A percentile compares a stretch with the other conserved stretches of the same genome.
These are phyloP conservation scores for Tinea pellionella DNA, from an alignment of 2,888 invertebrate genomes.

Conservation along the genomic window DNA sequence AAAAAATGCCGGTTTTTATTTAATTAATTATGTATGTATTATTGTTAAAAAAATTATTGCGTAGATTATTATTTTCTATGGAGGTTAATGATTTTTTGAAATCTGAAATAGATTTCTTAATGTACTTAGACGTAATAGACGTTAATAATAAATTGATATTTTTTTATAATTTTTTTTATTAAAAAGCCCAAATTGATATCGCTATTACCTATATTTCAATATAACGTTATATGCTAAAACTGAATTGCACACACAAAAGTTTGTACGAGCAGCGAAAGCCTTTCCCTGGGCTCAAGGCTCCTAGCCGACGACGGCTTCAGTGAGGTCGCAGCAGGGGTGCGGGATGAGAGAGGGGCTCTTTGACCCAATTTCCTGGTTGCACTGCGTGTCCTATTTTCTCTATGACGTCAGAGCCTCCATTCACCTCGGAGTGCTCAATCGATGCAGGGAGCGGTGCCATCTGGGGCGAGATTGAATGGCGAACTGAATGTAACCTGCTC, in stretches of 20 bases:
- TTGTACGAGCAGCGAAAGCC: not conserved
- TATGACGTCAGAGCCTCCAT: slow-evolving; percentile 59
- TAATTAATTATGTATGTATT: not conserved
- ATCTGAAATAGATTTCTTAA: no score
- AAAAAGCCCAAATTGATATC: not conserved
- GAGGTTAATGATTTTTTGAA: no score
- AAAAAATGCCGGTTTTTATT: not conserved
- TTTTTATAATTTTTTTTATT: not conserved
- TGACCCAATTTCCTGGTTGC: slow-evolving; percentile 51
- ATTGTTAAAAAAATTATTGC: no score
- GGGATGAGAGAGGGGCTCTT: slow-evolving; percentile 29
- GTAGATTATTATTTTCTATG: no score
- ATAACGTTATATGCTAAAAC: not conserved
- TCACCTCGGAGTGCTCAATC: slow-evolving; percentile 57
- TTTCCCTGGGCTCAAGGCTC: not conserved
- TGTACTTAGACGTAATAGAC: no score
- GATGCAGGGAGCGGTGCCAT: slow-evolving; percentile 44
- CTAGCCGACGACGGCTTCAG: not conserved
- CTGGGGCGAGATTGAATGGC: slow-evolving; percentile 60
- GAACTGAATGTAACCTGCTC: slow-evolving; percentile 42
- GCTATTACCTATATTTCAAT: not conserved
- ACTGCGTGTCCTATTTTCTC: slow-evolving; percentile 53
- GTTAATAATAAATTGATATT: no score
- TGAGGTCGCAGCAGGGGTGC: slow-evolving; percentile 19
- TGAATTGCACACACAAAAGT: not conserved